Conservation (phyloP, 2,888 invertebrate species). For the Spodoptera picta region DNA sequence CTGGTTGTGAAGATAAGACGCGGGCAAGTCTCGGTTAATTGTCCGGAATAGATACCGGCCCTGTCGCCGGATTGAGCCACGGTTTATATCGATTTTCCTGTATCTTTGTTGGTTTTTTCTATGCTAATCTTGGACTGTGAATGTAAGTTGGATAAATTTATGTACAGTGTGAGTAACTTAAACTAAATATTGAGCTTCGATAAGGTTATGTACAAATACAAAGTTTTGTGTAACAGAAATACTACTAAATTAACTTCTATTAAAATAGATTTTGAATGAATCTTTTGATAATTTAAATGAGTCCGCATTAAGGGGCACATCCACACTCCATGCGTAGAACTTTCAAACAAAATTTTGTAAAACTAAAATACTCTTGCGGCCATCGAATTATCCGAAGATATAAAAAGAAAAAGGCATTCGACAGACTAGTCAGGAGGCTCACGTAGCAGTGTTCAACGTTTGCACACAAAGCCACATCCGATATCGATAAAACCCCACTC, state of each 20-base stretch:
- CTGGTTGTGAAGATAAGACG: conserved; percentile 79
- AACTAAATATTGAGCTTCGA: too few relatives aligned
- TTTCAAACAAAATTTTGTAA: conserved; percentile 2
- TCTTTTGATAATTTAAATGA: background rate
- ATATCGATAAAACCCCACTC: conserved; percentile 69
- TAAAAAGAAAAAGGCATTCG: conserved; percentile 40
- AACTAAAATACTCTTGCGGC: conserved; percentile 20
- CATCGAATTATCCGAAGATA: conserved; percentile 37
- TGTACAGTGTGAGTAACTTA: too few relatives aligned
- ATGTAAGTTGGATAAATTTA: background rate
- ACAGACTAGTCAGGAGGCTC: conserved; percentile 38
- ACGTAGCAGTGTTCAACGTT: conserved; percentile 63
- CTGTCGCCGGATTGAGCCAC: conserved; percentile 53
- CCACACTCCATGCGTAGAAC: background rate
- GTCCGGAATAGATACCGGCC: conserved; percentile 73
- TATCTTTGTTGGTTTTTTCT: conserved; percentile 25
- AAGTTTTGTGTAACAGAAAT: conserved; percentile 1
- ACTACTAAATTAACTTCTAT: background rate
- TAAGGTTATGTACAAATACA: background rate
- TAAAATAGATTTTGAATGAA: background rate
- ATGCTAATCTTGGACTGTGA: conserved; percentile 24
- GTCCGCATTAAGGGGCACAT: background rate
- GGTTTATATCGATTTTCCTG: conserved; percentile 35
- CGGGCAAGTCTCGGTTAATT: conserved; percentile 77
- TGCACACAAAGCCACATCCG: conserved; percentile 62